Evolutionary conservation across 2,797 vertebrate species (phyloP), one percentile per base, ranked within the genome.

Genomic region (Pangasius macronema): DNA sequence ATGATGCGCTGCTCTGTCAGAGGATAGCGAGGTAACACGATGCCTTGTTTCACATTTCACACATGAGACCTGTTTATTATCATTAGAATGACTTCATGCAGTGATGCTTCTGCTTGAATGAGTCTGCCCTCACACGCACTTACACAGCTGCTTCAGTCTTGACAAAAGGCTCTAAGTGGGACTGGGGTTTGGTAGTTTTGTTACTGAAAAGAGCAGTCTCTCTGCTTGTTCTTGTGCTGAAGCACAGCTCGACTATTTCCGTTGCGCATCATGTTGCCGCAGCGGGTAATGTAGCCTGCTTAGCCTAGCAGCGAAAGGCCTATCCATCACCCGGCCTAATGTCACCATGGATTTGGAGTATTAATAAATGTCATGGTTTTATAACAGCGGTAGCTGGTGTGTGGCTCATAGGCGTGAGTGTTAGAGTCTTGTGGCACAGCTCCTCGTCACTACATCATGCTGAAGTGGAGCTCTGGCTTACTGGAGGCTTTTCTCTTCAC

Each of bases 1-100:
- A 82, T 91, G 91, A 90, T 85, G 87, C 59, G 55, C 59, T 8
- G 33, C 89, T 87, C 92, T 83, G 89, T 89, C 27, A 96, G 96
- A 96, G 90, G 96, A 96, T 46, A 92, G 90, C 88, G 95, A 96
- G 95, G 96, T 96, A 94, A 92, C 33, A 59, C 82, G 49, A 63
- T 82, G 55, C 53, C 33, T 30, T 33, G 33, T 75, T 49, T 76
- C 14, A 53, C n/a, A 14, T 65, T 24, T 4, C 27, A n/a, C 46
- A 49, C 42, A 10, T 9, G 20, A 68, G 6, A 24, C 36, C 24
- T 8, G 33, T 20, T 1, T 5, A 2, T 75, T 16, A 18, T 9
- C 7, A 18, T 33, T 5, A 10, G 49, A 77, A 22, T 55, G 49
- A 53, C 6, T 59, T 59, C 22, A 22, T 39, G 39, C 27, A 0